Percentiles rank a stretch among this genome's conserved stretches.
These are phyloP conservation scores for Pandion haliaetus DNA, from an alignment of 2,113 vertebrate species.

Conservation along the genomic window DNA sequence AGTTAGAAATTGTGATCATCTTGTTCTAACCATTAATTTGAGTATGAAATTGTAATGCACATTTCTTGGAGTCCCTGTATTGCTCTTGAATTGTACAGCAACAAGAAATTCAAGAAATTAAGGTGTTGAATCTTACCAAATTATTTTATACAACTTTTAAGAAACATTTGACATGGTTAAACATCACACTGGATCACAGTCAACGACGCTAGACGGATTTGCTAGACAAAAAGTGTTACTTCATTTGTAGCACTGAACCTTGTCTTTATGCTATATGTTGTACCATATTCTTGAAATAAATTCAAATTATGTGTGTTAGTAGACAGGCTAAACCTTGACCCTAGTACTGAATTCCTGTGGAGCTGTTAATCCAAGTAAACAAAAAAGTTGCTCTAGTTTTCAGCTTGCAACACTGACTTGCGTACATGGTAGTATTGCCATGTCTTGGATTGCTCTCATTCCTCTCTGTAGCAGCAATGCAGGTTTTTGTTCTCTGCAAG, in stretches of 20 bases:
- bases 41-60: neutral
- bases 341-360: neutral
- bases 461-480: neutral
- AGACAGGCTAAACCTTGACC: neutral
- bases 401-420: neutral
- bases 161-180: too few species aligned
- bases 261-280: neutral
- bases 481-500: neutral
- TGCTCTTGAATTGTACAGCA: neutral
- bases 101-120: neutral
- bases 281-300: neutral
- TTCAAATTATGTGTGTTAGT: neutral
- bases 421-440: accelerated
- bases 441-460: neutral
- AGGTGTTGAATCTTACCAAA: neutral
- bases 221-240: neutral
- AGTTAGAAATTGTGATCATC: neutral
- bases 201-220: neutral
- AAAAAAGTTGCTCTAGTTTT: neutral
- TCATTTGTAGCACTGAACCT: neutral
- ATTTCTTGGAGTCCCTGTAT: neutral
- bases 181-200: neutral
- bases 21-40: neutral
- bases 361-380: neutral
- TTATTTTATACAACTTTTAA: neutral